Base-by-base conservation (phyloP, 2,797 vertebrate genomes). In the Lacerta agilis region DNA sequence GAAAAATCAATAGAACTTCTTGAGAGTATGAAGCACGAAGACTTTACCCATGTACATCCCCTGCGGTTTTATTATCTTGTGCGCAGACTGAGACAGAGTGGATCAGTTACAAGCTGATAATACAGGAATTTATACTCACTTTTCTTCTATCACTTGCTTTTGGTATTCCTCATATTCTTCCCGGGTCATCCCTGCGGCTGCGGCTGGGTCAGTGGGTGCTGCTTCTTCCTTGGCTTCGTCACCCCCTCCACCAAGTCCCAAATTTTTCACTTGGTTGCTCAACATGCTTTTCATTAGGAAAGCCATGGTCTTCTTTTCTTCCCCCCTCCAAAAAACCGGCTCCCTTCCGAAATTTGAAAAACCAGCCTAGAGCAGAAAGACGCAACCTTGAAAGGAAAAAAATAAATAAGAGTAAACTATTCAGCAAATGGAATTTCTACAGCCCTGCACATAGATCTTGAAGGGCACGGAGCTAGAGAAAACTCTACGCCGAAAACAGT, bases 141-240 rank as follows among this genome's bases (percentile, higher is more conserved):
- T 99, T 96, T 99, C 99, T 95, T 99, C 99, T 95, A 99, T 98
- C 95, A 99, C 1, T 92, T 99, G 98, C 96, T 99, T 99, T 91
- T 99, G 98, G 95, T 99, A 99, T 80, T 99, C 99, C 94, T 99
- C 99, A 92, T 99, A 99, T 91, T 99, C 99, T 95, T 99, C 99
- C 25, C 98, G 97, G 45, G 98, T 99, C 99, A 99, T 99, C 79
- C 98, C 99, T 13, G 98, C 98, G 0, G 98, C 98, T 38, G 98
- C 97, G 2, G 98, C 98, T 1, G 98, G 98, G 92, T 99, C 98
- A 25, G 98, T 94, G 5, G 98, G 96, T 86, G 97, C 90, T 73
- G 93, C 96, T 92, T 98, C 98, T 95, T 98, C 98, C 94, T 98
- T 98, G 78, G 93, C 97, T 93, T 99, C 98, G 93, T 98, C 98